phyloP scores from a whole-genome alignment of 2,797 vertebrate species.

The Pantherophis vulpinus region DNA sequence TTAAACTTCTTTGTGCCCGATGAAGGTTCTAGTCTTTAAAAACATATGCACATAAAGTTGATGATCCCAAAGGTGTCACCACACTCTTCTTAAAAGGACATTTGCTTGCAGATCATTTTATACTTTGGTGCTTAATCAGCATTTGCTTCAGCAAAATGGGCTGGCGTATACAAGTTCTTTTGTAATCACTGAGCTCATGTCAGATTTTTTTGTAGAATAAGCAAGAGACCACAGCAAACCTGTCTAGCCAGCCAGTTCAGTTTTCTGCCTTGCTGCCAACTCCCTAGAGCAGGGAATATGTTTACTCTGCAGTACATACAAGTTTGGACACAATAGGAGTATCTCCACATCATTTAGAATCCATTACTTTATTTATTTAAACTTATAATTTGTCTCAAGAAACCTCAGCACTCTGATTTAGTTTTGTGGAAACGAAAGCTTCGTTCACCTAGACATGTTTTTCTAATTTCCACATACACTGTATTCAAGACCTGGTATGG shows the following conservation, averaged over 20 bases:
- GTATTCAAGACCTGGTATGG: neutral
- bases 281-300: neutral
- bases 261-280: conserved; percentile 8
- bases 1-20: neutral
- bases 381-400: neutral
- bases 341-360: neutral
- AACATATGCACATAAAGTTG: neutral
- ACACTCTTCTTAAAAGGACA: neutral
- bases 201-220: conserved; percentile 1
- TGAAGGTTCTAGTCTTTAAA: neutral
- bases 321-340: neutral
- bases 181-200: neutral
- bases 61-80: neutral
- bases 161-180: neutral
- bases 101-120: neutral
- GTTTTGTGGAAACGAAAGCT: neutral
- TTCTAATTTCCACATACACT: neutral
- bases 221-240: conserved; percentile 14
- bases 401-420: neutral
- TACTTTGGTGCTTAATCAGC: neutral
- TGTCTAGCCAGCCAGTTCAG: conserved; percentile 16
- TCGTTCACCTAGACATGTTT: neutral
- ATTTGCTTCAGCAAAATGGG: neutral
- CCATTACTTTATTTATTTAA: neutral
- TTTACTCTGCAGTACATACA: conserved; percentile 16